Evolutionary conservation across 2,113 vertebrate genomes (phyloP).

Genomic region (Peromyscus maniculatus): DNA sequence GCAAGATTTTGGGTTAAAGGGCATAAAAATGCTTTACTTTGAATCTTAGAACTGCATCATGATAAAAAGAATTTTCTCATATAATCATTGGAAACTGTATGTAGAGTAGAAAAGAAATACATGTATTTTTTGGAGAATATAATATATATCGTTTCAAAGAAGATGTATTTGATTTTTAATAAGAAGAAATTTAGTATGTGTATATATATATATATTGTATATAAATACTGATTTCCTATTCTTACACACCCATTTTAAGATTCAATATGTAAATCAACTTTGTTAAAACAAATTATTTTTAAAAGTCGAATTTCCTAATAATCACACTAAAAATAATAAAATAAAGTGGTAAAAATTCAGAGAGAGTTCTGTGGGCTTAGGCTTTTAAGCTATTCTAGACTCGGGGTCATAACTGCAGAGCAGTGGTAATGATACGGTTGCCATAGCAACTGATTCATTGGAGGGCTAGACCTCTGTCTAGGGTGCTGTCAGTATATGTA

Average conservation of each 20-base stretch:
- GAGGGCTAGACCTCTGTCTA: conserved; percentile 88
- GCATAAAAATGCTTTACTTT: conserved; percentile 36
- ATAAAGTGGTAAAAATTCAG: conserved; percentile 60
- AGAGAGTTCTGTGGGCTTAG: conserved; percentile 74
- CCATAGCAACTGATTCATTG: conserved; percentile 89
- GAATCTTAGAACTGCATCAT: background rate
- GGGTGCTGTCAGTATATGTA: conserved; percentile 89
- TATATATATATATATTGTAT: background rate
- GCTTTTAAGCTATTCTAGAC: conserved; percentile 81
- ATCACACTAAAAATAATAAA: conserved; percentile 53
- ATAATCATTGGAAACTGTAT: background rate
- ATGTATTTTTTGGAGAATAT: background rate
- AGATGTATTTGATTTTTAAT: conserved; percentile 2
- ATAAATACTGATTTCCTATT: background rate
- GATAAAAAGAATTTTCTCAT: conserved; percentile 47
- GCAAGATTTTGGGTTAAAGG: background rate
- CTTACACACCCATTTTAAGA: background rate
- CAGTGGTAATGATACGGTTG: conserved; percentile 85
- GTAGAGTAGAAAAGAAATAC: background rate
- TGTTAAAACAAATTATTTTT: conserved; percentile 50
- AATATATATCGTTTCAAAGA: conserved; percentile 33
- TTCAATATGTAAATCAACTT: conserved; percentile 39
- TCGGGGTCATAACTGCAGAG: conserved; percentile 81
- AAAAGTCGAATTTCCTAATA: conserved; percentile 53
- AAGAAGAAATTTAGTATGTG: background rate